phyloP scores from a whole-genome alignment of 2,797 vertebrate genomes.

The Lithobates sylvaticus region DNA sequence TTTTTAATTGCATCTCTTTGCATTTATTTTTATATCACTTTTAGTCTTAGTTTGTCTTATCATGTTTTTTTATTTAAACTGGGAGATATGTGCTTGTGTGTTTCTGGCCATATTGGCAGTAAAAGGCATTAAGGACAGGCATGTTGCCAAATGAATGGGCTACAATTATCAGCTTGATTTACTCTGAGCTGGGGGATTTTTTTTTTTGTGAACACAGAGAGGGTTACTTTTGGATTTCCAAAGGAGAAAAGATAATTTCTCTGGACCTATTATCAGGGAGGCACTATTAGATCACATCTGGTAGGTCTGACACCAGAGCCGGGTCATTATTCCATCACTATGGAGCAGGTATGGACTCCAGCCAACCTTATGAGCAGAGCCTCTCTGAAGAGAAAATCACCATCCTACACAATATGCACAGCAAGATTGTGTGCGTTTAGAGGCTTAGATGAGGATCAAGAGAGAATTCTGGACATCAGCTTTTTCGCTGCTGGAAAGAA shows the following conservation, averaged over 20 bases:
- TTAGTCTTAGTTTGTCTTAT: neutral
- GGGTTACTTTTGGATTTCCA: constrained; percentile 42
- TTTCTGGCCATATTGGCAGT: constrained; percentile 31
- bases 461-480: neutral
- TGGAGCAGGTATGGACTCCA: constrained; percentile 34
- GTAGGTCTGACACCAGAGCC: constrained; percentile 35
- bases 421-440: neutral
- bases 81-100: neutral
- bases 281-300: constrained; percentile 51
- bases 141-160: constrained; percentile 44
- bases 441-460: constrained; percentile 2
- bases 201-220: constrained; percentile 16
- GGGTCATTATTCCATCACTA: constrained; percentile 51
- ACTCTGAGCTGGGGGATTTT: constrained; percentile 43
- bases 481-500: neutral
- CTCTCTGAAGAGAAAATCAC: constrained; percentile 47
- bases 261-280: constrained; percentile 45
- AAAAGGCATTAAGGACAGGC: constrained; percentile 29
- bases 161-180: constrained; percentile 54
- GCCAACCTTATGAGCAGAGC: constrained; percentile 45
- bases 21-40: neutral
- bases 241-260: constrained; percentile 54
- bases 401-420: constrained; percentile 11
- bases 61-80: neutral
- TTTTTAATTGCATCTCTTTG: neutral